These are phyloP conservation scores for Anoncus sp. DNA, from an alignment of 2,888 invertebrate species.

Conservation along the genomic window DNA sequence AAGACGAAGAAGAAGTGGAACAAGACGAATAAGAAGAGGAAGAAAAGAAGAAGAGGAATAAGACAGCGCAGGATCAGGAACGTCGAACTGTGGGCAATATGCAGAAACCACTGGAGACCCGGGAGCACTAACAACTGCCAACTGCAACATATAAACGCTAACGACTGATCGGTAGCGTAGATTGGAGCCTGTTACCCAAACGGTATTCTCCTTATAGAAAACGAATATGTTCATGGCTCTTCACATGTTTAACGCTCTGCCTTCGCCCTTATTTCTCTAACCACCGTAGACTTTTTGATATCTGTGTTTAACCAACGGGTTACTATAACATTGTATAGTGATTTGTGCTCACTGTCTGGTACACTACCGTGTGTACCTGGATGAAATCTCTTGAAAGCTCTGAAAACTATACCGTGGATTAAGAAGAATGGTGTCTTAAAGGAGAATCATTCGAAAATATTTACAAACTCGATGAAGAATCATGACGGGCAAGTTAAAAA, in stretches of 20 bases:
- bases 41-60: constrained; percentile 22
- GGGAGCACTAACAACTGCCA: constrained; percentile 63
- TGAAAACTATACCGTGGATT: background rate
- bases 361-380: background rate
- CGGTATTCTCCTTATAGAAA: constrained; percentile 76
- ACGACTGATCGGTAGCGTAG: constrained; percentile 75
- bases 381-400: background rate
- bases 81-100: constrained; percentile 51
- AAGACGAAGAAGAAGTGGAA: constrained; percentile 29
- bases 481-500: background rate
- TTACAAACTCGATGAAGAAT: background rate
- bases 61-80: constrained; percentile 40
- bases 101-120: constrained; percentile 49
- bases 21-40: constrained; percentile 21
- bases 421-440: background rate
- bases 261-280: constrained; percentile 25
- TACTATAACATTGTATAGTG: constrained; percentile 14
- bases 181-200: constrained; percentile 77
- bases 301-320: constrained; percentile 44
- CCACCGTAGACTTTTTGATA: constrained; percentile 45
- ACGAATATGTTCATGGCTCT: constrained; percentile 75
- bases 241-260: constrained; percentile 64
- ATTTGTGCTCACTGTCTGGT: background rate
- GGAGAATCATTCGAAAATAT: background rate
- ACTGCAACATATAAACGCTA: constrained; percentile 73